phyloP scores from a whole-genome alignment of 1,140 invertebrate species.

The Drosophila kurseongensis region DNA sequence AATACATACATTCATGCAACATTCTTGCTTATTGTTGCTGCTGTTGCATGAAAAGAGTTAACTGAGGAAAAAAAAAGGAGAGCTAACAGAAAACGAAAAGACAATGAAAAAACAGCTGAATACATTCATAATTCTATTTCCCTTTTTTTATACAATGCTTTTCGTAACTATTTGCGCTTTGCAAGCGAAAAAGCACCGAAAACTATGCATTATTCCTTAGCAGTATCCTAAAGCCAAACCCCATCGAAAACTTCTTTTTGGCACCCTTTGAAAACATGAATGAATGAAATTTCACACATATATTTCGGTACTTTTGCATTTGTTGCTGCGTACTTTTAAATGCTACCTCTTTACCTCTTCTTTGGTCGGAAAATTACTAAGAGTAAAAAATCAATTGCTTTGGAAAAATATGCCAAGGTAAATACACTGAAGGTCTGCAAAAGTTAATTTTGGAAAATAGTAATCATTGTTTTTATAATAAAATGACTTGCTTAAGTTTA shows the following conservation, averaged over 20 bases:
- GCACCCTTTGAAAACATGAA: conserved; percentile 20
- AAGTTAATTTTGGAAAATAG: too few species aligned
- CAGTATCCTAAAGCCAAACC: not conserved
- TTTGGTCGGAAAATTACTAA: too few species aligned
- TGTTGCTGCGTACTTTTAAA: conserved; percentile 42
- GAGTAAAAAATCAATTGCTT: too few species aligned
- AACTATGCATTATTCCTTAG: conserved; percentile 49
- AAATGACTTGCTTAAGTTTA: too few species aligned
- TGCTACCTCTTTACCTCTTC: not conserved
- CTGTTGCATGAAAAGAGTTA: conserved; percentile 44
- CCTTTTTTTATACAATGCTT: conserved; percentile 35
- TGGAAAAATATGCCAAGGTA: too few species aligned
- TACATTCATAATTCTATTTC: conserved; percentile 72
- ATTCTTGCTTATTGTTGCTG: conserved; percentile 47
- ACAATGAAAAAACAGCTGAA: conserved; percentile 39
- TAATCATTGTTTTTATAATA: too few species aligned
- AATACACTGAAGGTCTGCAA: too few species aligned
- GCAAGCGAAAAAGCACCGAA: conserved; percentile 26
- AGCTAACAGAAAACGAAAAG: conserved; percentile 9
- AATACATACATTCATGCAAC: conserved; percentile 52
- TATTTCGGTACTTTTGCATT: conserved; percentile 41
- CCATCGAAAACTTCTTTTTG: not conserved
- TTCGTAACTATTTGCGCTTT: conserved; percentile 56
- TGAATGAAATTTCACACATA: conserved; percentile 11
- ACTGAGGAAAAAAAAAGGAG: conserved; percentile 20